phyloP scores from a whole-genome alignment of 2,113 vertebrate species.

The Salvelinus alpinus region DNA sequence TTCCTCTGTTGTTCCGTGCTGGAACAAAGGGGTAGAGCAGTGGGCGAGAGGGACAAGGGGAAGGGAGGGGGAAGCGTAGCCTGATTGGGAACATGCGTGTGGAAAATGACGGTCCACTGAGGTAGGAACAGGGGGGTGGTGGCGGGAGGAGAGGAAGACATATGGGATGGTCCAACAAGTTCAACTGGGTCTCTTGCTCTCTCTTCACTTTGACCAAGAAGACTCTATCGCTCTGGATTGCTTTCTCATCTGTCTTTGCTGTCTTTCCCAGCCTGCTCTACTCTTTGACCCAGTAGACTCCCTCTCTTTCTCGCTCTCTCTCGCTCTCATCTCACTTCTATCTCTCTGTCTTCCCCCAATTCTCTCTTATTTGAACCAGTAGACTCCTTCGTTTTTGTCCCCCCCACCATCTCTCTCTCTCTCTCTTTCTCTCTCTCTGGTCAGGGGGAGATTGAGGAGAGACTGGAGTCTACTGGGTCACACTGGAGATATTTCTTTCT shows the following conservation, averaged over 20 bases:
- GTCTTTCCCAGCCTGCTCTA: background rate
- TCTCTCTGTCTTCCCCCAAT: background rate
- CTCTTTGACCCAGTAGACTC: background rate
- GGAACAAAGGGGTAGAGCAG: background rate
- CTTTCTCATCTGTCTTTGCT: background rate
- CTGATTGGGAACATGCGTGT: background rate
- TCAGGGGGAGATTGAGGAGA: background rate
- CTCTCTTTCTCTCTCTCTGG: background rate
- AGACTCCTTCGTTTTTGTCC: background rate
- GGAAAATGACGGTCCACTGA: conserved; percentile 13
- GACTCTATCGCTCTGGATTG: background rate
- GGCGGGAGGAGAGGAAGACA: background rate
- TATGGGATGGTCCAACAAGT: background rate
- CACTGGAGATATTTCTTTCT: conserved; percentile 15
- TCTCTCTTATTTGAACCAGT: too few relatives aligned
- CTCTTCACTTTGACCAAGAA: background rate
- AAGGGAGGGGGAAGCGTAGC: background rate
- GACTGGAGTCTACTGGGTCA: conserved; percentile 2
- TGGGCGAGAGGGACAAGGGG: background rate
- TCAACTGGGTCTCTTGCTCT: background rate
- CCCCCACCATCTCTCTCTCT: background rate
- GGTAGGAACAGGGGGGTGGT: background rate
- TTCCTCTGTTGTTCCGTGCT: background rate
- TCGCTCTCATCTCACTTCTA: background rate
- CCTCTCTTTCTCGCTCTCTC: background rate